Evolutionary conservation across 1,140 invertebrate species (phyloP).

Genomic region (Cephus cinctus): DNA sequence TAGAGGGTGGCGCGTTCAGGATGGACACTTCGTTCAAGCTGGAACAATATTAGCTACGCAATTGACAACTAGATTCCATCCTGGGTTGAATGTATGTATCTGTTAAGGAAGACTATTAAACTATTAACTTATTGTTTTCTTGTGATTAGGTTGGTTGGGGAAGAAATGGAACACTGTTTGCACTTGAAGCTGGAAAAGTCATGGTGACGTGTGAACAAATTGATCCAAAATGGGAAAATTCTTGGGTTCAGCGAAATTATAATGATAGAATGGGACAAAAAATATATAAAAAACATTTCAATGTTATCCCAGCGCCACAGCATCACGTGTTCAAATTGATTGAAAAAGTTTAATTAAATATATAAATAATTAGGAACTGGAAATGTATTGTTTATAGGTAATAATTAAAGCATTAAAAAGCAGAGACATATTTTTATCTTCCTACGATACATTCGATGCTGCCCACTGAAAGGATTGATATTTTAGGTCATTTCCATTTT

Average conservation of each 20-base stretch:
- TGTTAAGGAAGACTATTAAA: neutral
- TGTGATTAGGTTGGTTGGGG: conserved; percentile 73
- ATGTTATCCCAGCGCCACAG: conserved; percentile 73
- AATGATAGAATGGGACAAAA: conserved; percentile 59
- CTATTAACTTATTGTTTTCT: conserved; percentile 6
- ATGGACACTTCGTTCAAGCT: conserved; percentile 63
- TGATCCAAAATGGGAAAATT: conserved; percentile 69
- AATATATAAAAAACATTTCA: conserved; percentile 82
- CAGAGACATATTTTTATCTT: too few species aligned
- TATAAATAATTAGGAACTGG: too few species aligned
- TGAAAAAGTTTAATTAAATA: conserved; percentile 65
- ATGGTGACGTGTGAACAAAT: conserved; percentile 75
- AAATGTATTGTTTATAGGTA: too few species aligned
- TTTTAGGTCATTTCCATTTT: conserved; percentile 34
- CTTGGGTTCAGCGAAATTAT: conserved; percentile 67
- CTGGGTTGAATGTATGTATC: conserved; percentile 72
- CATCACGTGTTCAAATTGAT: conserved; percentile 73
- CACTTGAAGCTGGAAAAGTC: conserved; percentile 71
- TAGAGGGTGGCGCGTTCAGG: conserved; percentile 68
- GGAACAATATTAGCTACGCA: conserved; percentile 73
- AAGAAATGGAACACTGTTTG: conserved; percentile 72
- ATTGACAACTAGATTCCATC: conserved; percentile 69
- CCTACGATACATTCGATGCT: conserved; percentile 35
- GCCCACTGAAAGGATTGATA: conserved; percentile 55
- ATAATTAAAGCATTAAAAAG: too few species aligned